phyloP scores from a whole-genome alignment of 2,888 invertebrate species.

The Emmelina monodactyla region DNA sequence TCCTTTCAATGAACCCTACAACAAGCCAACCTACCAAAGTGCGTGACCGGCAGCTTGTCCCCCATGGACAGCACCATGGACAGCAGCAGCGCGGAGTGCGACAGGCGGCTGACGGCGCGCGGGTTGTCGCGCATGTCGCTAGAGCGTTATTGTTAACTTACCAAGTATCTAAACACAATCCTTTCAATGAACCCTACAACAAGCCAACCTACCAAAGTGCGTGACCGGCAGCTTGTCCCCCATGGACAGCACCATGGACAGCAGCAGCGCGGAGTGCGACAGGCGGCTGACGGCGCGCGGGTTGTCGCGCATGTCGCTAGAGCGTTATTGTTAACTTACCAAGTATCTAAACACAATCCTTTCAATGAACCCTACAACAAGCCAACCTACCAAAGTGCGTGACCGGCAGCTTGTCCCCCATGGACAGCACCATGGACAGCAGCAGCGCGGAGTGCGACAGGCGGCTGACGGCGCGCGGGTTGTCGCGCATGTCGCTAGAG shows the following conservation, averaged over 20 bases:
- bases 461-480: slow-evolving; percentile 79
- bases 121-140: slow-evolving; percentile 83
- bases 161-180: too few species aligned
- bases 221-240: slow-evolving; percentile 89
- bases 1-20: too few species aligned
- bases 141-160: too few species aligned
- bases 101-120: slow-evolving; percentile 78
- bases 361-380: too few species aligned
- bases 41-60: slow-evolving; percentile 86
- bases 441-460: slow-evolving; percentile 84
- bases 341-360: too few species aligned
- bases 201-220: slow-evolving; percentile 84
- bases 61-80: slow-evolving; percentile 92
- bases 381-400: slow-evolving; percentile 86
- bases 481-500: slow-evolving; percentile 83
- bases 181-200: too few species aligned
- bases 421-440: slow-evolving; percentile 87
- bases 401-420: slow-evolving; percentile 88
- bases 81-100: slow-evolving; percentile 82
- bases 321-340: too few species aligned
- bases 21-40: slow-evolving; percentile 84
- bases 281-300: slow-evolving; percentile 80
- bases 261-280: slow-evolving; percentile 81
- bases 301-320: slow-evolving; percentile 83
- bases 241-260: slow-evolving; percentile 90